Base-by-base conservation (phyloP, 2,797 vertebrate genomes). In the Hybognathus amarus region DNA sequence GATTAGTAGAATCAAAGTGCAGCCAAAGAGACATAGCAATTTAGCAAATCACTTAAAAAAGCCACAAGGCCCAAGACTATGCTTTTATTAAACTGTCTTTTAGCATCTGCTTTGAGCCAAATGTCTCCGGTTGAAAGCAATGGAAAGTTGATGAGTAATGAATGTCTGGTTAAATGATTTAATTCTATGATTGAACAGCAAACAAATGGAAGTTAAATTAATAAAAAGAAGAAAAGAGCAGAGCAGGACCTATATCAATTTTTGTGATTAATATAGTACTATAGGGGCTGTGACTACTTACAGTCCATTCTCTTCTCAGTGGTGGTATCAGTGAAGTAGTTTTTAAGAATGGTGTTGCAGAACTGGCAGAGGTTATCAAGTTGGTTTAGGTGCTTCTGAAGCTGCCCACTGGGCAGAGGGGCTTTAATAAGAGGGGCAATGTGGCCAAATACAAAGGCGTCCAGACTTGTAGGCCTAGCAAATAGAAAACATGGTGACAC, bases 401-500 rank as follows among this genome's bases (percentile, higher is more conserved):
- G 93, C 27, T 96, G 96, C 64, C 96, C 94, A 91, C 95, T 97
- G 38, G 96, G 96, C 22, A 99, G 96, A 80, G 87, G 88, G 74
- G 97, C 96, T 95, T 97, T 98, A 92, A 96, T 95, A 69, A 99
- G 92, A 0, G 98, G 98, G 63, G 97, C 97, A 85, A 99, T 89
- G 84, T 97, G 98, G 67, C 97, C 98, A 94, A 99, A 99, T 54
- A 97, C 96, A 82, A 97, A 99, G 87, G 98, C 97, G 91, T 99
- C 98, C 92, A 99, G 93, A 86, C 97, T 98, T 84, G 95, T 96
- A 64, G 98, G 98, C 90, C 98, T 99, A 85, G 2, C 47, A 67
- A 38, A 79, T 20, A 67, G 13, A 79, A 80, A 82, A 77, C 15
- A 85, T 33, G 4, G 33, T 30, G 40, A 30, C 42, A 52, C 8